Percentiles rank a stretch among this genome's conserved stretches.
These are phyloP conservation scores for Cyprinodon brontotheroides DNA, from an alignment of 2,113 vertebrate genomes.

Conservation along the genomic window DNA sequence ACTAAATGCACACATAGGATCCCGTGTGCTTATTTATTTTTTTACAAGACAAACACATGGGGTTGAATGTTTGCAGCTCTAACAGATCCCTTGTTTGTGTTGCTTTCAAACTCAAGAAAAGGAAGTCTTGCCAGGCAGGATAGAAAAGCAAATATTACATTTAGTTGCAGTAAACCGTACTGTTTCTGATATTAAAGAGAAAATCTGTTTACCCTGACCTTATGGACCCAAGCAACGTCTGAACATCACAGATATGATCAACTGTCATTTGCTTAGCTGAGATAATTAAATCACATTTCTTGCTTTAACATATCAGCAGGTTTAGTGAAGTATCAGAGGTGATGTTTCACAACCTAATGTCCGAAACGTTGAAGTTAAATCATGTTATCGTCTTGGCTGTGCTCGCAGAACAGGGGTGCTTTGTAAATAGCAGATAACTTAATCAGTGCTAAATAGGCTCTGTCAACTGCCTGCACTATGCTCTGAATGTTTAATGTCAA, in stretches of 20 bases:
- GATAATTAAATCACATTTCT: background rate
- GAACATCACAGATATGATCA: background rate
- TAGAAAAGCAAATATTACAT: background rate
- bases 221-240: background rate
- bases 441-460: slow-evolving; percentile 1
- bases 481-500: background rate
- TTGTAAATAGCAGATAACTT: slow-evolving; percentile 14
- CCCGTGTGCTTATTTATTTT: background rate
- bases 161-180: background rate
- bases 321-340: background rate
- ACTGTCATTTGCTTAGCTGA: background rate
- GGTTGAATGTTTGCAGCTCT: background rate
- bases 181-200: background rate
- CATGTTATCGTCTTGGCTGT: slow-evolving; percentile 14
- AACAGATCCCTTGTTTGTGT: background rate
- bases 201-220: background rate
- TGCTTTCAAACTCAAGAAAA: background rate
- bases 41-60: background rate
- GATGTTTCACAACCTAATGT: slow-evolving; percentile 6
- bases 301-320: background rate
- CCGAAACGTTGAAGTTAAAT: slow-evolving; percentile 17
- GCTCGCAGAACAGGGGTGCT: slow-evolving; percentile 27
- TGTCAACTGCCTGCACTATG: slow-evolving; percentile 7
- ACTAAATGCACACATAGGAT: background rate
- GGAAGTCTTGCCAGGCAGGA: background rate